phyloP scores from a whole-genome alignment of 2,888 invertebrate species.

The Nomada ferruginata region DNA sequence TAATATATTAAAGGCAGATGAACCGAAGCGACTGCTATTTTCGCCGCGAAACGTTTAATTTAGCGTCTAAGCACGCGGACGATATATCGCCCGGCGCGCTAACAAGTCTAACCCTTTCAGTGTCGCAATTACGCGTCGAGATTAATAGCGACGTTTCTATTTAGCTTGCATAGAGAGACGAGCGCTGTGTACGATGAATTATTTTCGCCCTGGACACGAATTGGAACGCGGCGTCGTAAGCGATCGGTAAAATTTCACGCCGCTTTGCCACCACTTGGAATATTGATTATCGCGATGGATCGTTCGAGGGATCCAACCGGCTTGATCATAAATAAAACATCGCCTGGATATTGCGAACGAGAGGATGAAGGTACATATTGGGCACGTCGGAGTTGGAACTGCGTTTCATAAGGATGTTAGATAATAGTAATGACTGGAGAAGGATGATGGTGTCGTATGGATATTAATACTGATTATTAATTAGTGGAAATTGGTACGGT shows the following conservation, averaged over 20 bases:
- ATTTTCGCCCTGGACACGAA: constrained; percentile 41
- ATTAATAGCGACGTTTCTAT: constrained; percentile 62
- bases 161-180: constrained; percentile 44
- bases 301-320: neutral
- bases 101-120: constrained; percentile 61
- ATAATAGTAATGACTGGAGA: too few species aligned
- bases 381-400: too few species aligned
- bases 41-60: constrained; percentile 56
- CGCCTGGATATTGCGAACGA: neutral
- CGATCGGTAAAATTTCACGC: constrained; percentile 24
- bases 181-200: constrained; percentile 40
- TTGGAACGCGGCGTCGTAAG: constrained; percentile 26
- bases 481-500: too few species aligned
- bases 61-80: constrained; percentile 55
- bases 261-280: neutral
- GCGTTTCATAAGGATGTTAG: too few species aligned
- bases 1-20: constrained; percentile 58
- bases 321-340: constrained; percentile 19
- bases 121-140: constrained; percentile 58
- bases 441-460: neutral
- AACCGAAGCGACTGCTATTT: constrained; percentile 51
- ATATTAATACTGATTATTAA: too few species aligned
- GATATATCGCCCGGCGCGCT: constrained; percentile 57
- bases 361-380: neutral
- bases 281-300: constrained; percentile 12